Base-by-base conservation (phyloP, 2,113 vertebrate species). In the Chaetops frenatus region DNA sequence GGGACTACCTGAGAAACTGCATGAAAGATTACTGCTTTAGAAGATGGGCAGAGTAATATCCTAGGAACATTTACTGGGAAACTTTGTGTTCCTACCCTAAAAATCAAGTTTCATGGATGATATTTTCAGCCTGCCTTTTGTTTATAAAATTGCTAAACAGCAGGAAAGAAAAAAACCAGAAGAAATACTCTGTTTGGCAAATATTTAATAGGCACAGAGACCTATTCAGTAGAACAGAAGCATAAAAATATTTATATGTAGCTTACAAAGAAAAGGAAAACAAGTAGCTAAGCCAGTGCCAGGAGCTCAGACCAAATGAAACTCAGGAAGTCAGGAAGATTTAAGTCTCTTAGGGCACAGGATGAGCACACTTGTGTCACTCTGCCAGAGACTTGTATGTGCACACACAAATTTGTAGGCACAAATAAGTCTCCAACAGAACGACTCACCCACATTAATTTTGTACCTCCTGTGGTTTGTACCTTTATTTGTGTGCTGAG, bases 401-500 rank as follows among this genome's bases (percentile, higher is more conserved):
- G 12, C 29, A 28, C 23, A 81, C 15, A 48, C 12, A 57, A 27
- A 42, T 31, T 4, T 28, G 6, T 3, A 15, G 31, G 33, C 44
- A 53, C 38, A 74, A 9, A 1, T 4, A 27, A 47, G 14, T 21
- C 51, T 51, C 47, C 15, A 38, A 17, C 50, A 94, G 45, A 77
- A 60, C 3, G 45, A 58, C 23, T 73, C 11, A 12, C 0, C 1
- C 27, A 35, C 25, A 7, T 15, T 7, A 11, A 7, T 48, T 73
- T 42, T 81, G 64, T 38, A 14, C 21, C 12, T 42, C 29, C 18
- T 23, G n/a, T 21, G 45, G 36, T 71, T 77, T 74, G n/a, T 97
- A 99, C 99, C 98, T 98, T 99, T 60, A 99, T 98, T 83, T 99
- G 99, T 4, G 98, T 97, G 19, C 97, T 95, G 15, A 99, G 97